Conservation (phyloP, 2,113 vertebrate genomes). For the Coreoperca whiteheadi region DNA sequence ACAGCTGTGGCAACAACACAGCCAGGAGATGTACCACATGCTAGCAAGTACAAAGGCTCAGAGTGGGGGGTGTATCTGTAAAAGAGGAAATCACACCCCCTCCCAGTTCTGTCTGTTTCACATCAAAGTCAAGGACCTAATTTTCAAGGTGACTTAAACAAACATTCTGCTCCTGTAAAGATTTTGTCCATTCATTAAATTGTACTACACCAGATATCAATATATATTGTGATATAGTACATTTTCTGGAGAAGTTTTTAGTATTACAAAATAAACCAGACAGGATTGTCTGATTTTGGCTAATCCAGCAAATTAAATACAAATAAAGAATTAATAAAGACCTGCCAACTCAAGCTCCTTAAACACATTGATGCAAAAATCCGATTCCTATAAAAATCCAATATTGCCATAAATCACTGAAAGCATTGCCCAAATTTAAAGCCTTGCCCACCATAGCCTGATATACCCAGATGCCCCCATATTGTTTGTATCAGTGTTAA, state of each 20-base stretch:
- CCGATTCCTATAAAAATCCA: background rate
- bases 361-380: background rate
- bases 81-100: slow-evolving; percentile 73
- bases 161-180: slow-evolving; percentile 33
- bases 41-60: slow-evolving; percentile 74
- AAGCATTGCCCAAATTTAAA: too few relatives aligned
- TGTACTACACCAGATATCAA: background rate
- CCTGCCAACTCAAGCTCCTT: background rate
- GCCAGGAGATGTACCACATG: slow-evolving; percentile 66
- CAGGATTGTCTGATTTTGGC: background rate
- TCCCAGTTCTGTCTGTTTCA: slow-evolving; percentile 59
- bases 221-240: background rate
- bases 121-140: slow-evolving; percentile 72
- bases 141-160: slow-evolving; percentile 57
- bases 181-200: background rate
- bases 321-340: background rate
- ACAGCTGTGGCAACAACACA: slow-evolving; percentile 77
- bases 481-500: too few relatives aligned
- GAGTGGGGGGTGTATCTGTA: slow-evolving; percentile 51
- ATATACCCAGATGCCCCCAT: background rate
- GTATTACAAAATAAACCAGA: background rate
- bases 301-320: background rate
- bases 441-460: background rate
- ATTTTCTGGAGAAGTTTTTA: background rate
- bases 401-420: background rate